Evolutionary conservation across 2,113 vertebrate genomes (phyloP).

Genomic region (Paradoxurus hermaphroditus): DNA sequence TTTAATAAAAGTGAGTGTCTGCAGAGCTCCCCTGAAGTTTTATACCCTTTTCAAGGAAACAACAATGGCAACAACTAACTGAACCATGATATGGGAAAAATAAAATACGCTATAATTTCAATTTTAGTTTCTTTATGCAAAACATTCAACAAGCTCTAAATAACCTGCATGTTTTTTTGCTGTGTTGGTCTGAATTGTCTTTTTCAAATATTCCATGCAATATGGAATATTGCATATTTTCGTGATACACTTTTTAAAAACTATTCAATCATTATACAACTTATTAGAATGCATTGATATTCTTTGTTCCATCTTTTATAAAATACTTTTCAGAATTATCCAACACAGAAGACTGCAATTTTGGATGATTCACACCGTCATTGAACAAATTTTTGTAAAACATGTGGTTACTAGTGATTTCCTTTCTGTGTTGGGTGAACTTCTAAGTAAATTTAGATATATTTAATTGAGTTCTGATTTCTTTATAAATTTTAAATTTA

Average conservation of each 20-base stretch:
- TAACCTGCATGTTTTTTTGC: background rate
- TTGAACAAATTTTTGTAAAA: background rate
- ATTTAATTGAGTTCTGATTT: background rate
- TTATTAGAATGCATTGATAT: background rate
- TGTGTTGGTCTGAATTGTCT: background rate
- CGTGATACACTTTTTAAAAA: background rate
- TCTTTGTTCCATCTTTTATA: background rate
- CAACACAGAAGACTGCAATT: background rate
- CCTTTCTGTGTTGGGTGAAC: background rate
- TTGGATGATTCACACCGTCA: background rate
- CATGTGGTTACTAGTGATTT: background rate
- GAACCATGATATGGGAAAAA: background rate
- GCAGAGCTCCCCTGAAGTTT: background rate
- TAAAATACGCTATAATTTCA: background rate
- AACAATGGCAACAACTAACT: background rate
- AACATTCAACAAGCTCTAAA: slow-evolving; percentile 27
- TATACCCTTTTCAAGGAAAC: background rate
- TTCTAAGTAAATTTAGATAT: background rate
- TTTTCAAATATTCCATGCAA: background rate
- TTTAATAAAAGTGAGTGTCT: slow-evolving; percentile 1
- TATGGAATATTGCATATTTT: no score
- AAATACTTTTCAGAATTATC: background rate
- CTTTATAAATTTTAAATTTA: background rate
- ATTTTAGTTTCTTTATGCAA: background rate
- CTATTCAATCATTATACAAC: background rate